Conservation (phyloP, 2,113 vertebrate species). For the Muntiacus muntjak region DNA sequence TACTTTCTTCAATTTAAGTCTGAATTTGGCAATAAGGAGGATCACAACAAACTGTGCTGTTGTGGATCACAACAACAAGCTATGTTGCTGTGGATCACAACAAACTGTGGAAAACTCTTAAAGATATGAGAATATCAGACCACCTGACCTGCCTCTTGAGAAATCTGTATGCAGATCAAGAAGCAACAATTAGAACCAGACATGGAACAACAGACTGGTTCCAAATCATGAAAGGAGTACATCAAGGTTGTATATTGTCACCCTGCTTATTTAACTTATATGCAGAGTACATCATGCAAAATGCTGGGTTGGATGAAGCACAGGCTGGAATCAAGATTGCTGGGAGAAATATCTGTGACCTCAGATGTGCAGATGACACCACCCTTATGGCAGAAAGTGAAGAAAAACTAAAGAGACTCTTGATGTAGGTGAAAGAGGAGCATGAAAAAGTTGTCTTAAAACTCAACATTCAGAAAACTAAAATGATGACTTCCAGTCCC, state of each 20-base stretch:
- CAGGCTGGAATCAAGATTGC: neutral
- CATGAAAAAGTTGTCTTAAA: neutral
- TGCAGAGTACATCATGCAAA: neutral
- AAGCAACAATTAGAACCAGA: neutral
- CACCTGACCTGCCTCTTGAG: neutral
- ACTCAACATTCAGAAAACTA: neutral
- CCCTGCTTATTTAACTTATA: neutral
- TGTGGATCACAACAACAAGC: neutral
- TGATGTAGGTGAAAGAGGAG: neutral
- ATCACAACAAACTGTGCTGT: neutral
- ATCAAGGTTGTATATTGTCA: neutral
- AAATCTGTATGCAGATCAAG: neutral
- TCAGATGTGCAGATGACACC: neutral
- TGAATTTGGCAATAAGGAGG: neutral
- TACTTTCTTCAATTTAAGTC: neutral
- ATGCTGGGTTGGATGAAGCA: neutral
- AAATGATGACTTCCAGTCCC: neutral
- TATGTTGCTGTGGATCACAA: neutral
- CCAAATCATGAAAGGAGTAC: neutral
- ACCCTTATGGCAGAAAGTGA: neutral
- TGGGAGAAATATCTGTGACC: neutral
- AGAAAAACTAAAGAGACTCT: neutral
- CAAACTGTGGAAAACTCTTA: neutral
- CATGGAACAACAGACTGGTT: neutral
- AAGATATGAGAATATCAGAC: neutral